phyloP scores from a whole-genome alignment of 2,113 vertebrate genomes.

The Melanotaenia duboulayi region DNA sequence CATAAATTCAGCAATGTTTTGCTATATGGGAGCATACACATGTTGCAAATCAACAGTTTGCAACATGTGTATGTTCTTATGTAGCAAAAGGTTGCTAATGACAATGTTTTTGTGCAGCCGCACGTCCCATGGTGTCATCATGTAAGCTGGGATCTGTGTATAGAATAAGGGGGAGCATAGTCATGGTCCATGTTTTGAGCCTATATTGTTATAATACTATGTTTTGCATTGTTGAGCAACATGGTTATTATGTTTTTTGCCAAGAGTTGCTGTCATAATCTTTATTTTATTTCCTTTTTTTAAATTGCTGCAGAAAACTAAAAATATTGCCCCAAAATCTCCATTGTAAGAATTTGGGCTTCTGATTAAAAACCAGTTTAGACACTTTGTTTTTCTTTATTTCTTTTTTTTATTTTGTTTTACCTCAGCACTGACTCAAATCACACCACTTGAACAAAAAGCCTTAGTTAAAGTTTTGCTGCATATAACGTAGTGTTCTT shows the following conservation, averaged over 20 bases:
- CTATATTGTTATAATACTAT: neutral
- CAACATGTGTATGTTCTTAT: too few species aligned
- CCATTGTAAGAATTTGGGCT: neutral
- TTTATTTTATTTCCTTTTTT: too few species aligned
- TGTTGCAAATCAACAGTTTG: too few species aligned
- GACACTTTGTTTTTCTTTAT: neutral
- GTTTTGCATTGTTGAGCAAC: neutral
- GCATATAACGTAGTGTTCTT: neutral
- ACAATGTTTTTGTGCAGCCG: neutral
- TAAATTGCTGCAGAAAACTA: neutral
- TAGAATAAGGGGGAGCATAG: neutral
- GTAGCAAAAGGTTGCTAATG: neutral
- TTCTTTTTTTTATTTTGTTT: neutral
- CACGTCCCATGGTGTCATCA: neutral
- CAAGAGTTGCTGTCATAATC: too few species aligned
- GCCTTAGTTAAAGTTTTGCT: neutral
- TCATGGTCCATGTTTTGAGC: neutral
- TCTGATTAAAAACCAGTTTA: neutral
- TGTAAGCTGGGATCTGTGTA: neutral
- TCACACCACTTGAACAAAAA: neutral
- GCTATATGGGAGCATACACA: neutral
- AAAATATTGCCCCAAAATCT: too few species aligned
- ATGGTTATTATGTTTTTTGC: neutral
- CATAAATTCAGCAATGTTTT: neutral
- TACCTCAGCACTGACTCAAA: neutral